Evolutionary conservation across 2,888 invertebrate genomes (phyloP).

Genomic region (Panopea generosa): DNA sequence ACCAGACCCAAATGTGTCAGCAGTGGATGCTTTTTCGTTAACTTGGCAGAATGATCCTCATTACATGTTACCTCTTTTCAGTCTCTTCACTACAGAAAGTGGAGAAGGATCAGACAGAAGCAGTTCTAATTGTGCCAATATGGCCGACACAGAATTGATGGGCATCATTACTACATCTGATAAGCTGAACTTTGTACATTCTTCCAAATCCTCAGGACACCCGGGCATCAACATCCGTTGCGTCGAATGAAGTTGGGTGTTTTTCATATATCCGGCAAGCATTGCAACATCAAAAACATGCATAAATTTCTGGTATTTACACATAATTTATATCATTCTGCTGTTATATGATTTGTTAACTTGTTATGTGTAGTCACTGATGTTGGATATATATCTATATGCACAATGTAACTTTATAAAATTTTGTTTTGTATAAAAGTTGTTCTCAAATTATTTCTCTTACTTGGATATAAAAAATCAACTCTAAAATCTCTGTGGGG

Average conservation of each 20-base stretch:
- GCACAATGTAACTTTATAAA: too few relatives aligned
- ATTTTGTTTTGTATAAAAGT: too few relatives aligned
- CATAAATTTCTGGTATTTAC: too few relatives aligned
- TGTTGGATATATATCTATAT: too few relatives aligned
- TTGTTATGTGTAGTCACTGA: too few relatives aligned
- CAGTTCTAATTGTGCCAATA: slow-evolving; percentile 29
- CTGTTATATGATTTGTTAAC: too few relatives aligned
- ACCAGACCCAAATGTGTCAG: slow-evolving; percentile 22
- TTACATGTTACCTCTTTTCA: slow-evolving; percentile 62
- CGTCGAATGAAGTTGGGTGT: slow-evolving; percentile 37
- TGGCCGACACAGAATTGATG: slow-evolving; percentile 48
- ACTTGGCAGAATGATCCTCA: slow-evolving; percentile 23
- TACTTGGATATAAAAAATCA: too few relatives aligned
- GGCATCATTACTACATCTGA: slow-evolving; percentile 15
- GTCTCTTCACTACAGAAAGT: slow-evolving; percentile 37
- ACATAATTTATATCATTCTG: too few relatives aligned
- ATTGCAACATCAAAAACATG: too few relatives aligned
- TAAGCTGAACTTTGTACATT: background rate
- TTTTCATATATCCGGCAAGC: slow-evolving; percentile 51
- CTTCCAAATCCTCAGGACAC: slow-evolving; percentile 25
- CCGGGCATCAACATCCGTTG: slow-evolving; percentile 20
- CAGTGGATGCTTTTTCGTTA: slow-evolving; percentile 33
- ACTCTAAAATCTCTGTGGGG: too few relatives aligned
- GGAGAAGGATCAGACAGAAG: slow-evolving; percentile 17
- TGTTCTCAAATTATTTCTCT: too few relatives aligned